Base-by-base conservation (phyloP, 2,797 vertebrate species). In the Carcharodon carcharias region DNA sequence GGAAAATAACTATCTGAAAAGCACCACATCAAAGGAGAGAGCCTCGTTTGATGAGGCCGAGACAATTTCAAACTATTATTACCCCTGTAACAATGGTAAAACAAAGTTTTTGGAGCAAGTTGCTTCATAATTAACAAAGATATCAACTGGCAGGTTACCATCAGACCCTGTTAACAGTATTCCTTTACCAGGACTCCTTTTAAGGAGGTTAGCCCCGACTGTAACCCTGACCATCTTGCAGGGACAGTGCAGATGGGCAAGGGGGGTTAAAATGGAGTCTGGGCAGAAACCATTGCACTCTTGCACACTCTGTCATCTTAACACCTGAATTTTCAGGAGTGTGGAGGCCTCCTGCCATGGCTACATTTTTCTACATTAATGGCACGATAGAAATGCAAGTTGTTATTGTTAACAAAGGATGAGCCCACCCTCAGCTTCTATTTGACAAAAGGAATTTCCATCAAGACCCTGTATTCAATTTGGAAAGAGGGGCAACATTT, bases 41-140 rank as follows among this genome's bases (percentile, higher is more conserved):
- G 9, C 65, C 40, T 73, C 69, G 2, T 73, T 73, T 95, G 67
- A 31, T 95, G 23, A 95, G 67, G 45, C 35, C 45, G 40, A 28
- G 63, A 11, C 69, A n/a, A 95, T 95, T 73, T 54, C 94, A 95
- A 95, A 95, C 54, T 95, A 31, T 7, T 56, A 69, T 18, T 95
- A 69, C 69, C 26, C 7, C 50, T n/a, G 77, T 56, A 95, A 56
- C 45, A 18, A 23, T 40, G 67, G 50, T 69, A 73, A 73, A 71
- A 69, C 93, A 95, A 45, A 31, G 26, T 50, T 40, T 73, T 95
- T 16, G 67, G 21, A 56, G 26, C 9, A 50, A 50, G 23, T 54
- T 2, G 26, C 9, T 54, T 69, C 23, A 50, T 45, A 16, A 50
- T 95, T 35, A 95, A 73, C 91, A 95, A 31, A 31, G 40, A 50